Evolutionary conservation across 2,888 invertebrate genomes (phyloP).

Genomic region (Lochmaea crataegi): DNA sequence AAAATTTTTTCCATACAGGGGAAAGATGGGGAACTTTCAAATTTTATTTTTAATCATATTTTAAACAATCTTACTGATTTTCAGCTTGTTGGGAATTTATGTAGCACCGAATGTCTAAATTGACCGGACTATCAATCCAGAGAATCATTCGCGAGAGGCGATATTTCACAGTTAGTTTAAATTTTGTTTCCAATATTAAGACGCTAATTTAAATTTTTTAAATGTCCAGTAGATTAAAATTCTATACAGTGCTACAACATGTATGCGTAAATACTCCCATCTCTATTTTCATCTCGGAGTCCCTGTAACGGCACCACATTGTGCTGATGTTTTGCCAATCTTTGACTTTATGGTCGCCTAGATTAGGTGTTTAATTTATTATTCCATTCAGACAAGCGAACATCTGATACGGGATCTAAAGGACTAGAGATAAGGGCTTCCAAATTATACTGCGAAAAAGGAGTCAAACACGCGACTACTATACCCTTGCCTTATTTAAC

Average conservation of each 20-base stretch:
- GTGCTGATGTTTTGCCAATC: constrained; percentile 52
- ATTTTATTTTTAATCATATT: too few relatives aligned
- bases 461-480: constrained; percentile 38
- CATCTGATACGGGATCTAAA: constrained; percentile 47
- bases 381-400: constrained; percentile 45
- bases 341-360: constrained; percentile 50
- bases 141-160: too few relatives aligned
- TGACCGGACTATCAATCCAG: too few relatives aligned
- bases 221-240: too few relatives aligned
- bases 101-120: too few relatives aligned
- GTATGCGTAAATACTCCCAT: constrained; percentile 13
- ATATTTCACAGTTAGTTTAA: too few relatives aligned
- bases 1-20: too few relatives aligned
- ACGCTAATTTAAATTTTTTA: background rate
- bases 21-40: too few relatives aligned
- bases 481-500: constrained; percentile 20
- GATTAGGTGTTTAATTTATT: constrained; percentile 55
- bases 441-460: constrained; percentile 42
- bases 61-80: too few relatives aligned
- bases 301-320: constrained; percentile 35
- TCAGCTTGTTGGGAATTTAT: too few relatives aligned
- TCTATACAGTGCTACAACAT: background rate
- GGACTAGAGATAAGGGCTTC: constrained; percentile 43
- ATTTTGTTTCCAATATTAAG: too few relatives aligned
- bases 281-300: constrained; percentile 26